phyloP scores from a whole-genome alignment of 2,888 invertebrate genomes.

The Colletes collaris region DNA sequence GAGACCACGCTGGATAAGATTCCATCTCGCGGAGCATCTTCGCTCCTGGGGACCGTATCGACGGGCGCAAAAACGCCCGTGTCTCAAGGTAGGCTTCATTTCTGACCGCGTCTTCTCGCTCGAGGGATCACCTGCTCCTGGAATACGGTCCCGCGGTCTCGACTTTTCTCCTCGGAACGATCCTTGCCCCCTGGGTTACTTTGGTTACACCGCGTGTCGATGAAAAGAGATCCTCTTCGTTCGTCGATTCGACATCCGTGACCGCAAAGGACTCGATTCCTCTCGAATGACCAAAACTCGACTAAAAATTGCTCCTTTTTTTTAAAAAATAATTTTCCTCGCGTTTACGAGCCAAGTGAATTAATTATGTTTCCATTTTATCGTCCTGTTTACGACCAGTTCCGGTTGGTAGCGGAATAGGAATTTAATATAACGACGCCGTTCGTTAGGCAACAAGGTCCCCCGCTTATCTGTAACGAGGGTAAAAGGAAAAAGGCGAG shows the following conservation, averaged over 20 bases:
- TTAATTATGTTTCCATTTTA: too few relatives aligned
- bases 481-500: slow-evolving; percentile 3
- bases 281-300: too few relatives aligned
- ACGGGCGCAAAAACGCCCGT: slow-evolving; percentile 54
- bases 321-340: too few relatives aligned
- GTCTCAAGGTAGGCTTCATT: slow-evolving; percentile 71
- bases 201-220: slow-evolving; percentile 58
- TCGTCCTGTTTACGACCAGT: too few relatives aligned
- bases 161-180: slow-evolving; percentile 21
- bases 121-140: slow-evolving; percentile 60
- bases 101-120: slow-evolving; percentile 56
- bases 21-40: slow-evolving; percentile 13
- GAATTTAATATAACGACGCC: slow-evolving; percentile 20
- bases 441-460: slow-evolving; percentile 40
- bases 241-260: too few relatives aligned
- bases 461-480: slow-evolving; percentile 1
- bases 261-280: too few relatives aligned
- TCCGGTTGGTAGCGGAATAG: not conserved
- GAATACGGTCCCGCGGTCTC: slow-evolving; percentile 35
- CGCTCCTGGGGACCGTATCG: slow-evolving; percentile 29
- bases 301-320: too few relatives aligned
- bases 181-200: slow-evolving; percentile 27
- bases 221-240: slow-evolving; percentile 17
- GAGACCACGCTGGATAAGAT: slow-evolving; percentile 23
- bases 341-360: too few relatives aligned